Evolutionary conservation across 2,888 invertebrate species (phyloP).

Genomic region (Tetragnatha montana): DNA sequence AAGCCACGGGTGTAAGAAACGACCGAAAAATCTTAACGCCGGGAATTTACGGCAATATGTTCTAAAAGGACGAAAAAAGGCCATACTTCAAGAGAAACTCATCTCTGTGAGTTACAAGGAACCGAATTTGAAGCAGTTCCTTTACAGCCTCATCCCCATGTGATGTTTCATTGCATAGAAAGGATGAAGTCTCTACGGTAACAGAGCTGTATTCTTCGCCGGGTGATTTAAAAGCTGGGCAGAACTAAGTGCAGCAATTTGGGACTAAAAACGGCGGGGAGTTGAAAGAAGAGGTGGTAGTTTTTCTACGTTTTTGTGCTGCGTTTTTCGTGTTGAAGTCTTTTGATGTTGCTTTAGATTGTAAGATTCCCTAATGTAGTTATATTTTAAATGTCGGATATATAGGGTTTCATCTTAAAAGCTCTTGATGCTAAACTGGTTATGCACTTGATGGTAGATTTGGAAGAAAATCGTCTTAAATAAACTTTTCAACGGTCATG

Average conservation of each 20-base stretch:
- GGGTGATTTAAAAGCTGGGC: conserved; percentile 31
- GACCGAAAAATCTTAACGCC: conserved; percentile 30
- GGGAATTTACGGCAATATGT: conserved; percentile 22
- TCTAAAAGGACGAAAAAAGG: conserved; percentile 16
- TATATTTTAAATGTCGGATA: neutral
- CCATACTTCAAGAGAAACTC: conserved; percentile 32
- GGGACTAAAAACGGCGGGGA: conserved; percentile 33
- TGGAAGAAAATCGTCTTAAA: neutral
- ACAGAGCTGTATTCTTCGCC: neutral
- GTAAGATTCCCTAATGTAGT: neutral
- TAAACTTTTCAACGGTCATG: no score
- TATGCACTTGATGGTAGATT: neutral
- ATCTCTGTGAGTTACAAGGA: conserved; percentile 35
- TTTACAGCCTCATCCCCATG: conserved; percentile 19
- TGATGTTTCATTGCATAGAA: conserved; percentile 29
- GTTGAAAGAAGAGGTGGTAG: conserved; percentile 7
- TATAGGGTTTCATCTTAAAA: neutral
- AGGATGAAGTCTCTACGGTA: neutral
- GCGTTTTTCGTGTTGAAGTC: neutral
- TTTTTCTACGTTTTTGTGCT: neutral
- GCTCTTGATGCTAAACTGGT: neutral
- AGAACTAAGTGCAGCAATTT: conserved; percentile 41
- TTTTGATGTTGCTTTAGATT: neutral
- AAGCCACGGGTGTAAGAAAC: neutral
- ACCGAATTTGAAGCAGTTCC: conserved; percentile 43